Conservation (phyloP, 1,140 invertebrate genomes). For the Nasonia vitripennis region DNA sequence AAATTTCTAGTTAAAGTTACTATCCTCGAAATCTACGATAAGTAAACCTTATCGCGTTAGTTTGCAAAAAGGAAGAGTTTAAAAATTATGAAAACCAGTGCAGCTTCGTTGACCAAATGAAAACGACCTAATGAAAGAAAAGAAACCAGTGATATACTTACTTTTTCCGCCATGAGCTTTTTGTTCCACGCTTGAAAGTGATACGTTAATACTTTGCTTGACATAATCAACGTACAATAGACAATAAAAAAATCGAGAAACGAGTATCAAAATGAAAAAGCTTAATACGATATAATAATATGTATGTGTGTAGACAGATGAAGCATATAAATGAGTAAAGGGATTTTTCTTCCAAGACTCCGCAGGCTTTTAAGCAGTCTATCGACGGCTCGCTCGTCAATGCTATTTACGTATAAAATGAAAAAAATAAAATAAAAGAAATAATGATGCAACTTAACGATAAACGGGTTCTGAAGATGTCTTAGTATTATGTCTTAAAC, state of each 20-base stretch:
- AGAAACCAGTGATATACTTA: slow-evolving; percentile 43
- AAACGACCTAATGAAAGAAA: slow-evolving; percentile 35
- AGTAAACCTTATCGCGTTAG: slow-evolving; percentile 25
- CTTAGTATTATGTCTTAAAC: slow-evolving; percentile 52
- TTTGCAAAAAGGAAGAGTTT: slow-evolving; percentile 1
- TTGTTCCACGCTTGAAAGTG: slow-evolving; percentile 39
- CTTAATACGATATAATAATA: slow-evolving; percentile 51
- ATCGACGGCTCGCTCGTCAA: slow-evolving; percentile 11
- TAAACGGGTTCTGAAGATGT: slow-evolving; percentile 53
- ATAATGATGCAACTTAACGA: slow-evolving; percentile 45
- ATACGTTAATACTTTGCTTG: slow-evolving; percentile 45
- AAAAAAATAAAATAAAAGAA: slow-evolving; percentile 42
- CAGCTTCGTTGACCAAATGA: slow-evolving; percentile 19
- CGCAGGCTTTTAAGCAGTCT: slow-evolving; percentile 37
- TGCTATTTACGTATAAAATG: slow-evolving; percentile 35
- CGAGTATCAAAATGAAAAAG: slow-evolving; percentile 69
- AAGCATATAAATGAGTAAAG: slow-evolving; percentile 14
- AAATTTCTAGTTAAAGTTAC: slow-evolving; percentile 38
- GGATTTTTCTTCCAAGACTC: slow-evolving; percentile 44
- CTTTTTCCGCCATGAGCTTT: slow-evolving; percentile 40
- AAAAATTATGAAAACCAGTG: slow-evolving; percentile 31
- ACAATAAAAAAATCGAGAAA: slow-evolving; percentile 67
- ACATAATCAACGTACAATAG: slow-evolving; percentile 64
- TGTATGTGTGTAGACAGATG: slow-evolving; percentile 31
- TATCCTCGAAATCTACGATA: slow-evolving; percentile 29